These are phyloP conservation scores for Beaufortia kweichowensis DNA, from an alignment of 2,113 vertebrate species.

Conservation along the genomic window DNA sequence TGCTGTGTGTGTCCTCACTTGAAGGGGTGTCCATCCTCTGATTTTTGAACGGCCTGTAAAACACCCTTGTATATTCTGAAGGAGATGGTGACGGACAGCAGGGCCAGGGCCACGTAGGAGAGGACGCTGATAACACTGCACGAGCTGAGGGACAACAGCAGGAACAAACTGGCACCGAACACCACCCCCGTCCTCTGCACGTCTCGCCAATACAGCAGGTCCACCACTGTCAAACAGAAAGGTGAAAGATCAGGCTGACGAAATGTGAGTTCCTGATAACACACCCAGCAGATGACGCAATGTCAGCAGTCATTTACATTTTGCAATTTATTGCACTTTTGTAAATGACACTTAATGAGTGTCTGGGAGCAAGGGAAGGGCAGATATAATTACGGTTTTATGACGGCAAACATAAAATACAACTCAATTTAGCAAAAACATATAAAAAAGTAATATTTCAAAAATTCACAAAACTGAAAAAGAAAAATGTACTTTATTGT, in stretches of 20 bases:
- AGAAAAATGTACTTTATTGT: no score
- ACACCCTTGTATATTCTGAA: slow-evolving; percentile 91
- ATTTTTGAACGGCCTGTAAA: slow-evolving; percentile 87
- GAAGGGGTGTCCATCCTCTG: slow-evolving; percentile 86
- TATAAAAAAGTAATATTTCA: no score
- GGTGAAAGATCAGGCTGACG: not conserved
- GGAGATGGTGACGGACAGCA: slow-evolving; percentile 86
- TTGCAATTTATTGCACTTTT: no score
- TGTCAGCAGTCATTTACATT: no score
- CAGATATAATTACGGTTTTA: no score
- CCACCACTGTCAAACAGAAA: slow-evolving; percentile 71
- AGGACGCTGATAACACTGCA: slow-evolving; percentile 86
- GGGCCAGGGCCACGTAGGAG: slow-evolving; percentile 83
- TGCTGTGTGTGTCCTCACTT: slow-evolving; percentile 74
- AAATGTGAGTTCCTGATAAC: not conserved
- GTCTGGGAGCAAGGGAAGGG: no score
- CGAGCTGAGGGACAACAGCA: slow-evolving; percentile 85
- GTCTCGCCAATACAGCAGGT: slow-evolving; percentile 87
- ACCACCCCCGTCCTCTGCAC: slow-evolving; percentile 84
- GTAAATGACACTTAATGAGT: no score
- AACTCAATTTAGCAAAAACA: no score
- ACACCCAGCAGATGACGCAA: not conserved
- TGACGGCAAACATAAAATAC: no score
- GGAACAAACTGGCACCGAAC: slow-evolving; percentile 81
- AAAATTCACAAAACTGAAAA: no score